Conservation (phyloP, 2,797 vertebrate genomes). For the Danio aesculapii region DNA sequence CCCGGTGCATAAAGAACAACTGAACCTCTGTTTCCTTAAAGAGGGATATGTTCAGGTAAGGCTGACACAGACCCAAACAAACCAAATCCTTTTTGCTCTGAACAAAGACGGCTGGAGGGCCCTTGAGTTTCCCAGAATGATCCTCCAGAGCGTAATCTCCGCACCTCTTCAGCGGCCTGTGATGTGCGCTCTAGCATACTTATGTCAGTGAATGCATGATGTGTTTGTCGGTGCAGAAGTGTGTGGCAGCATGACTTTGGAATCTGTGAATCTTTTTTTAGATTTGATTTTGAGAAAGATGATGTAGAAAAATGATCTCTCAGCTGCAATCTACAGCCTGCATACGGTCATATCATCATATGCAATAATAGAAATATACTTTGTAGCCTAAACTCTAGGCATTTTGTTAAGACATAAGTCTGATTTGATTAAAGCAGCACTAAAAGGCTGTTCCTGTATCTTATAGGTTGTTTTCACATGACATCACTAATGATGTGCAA, state of each 20-base stretch:
- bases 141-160: slow-evolving; percentile 32
- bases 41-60: slow-evolving; percentile 2
- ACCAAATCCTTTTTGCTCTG: slow-evolving; percentile 7
- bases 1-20: neutral
- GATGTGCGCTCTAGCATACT: slow-evolving; percentile 22
- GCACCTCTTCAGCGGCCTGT: slow-evolving; percentile 28
- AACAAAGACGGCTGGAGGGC: slow-evolving; percentile 14
- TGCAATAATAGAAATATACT: too few relatives aligned
- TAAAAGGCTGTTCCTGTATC: too few relatives aligned
- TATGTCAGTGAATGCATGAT: slow-evolving; percentile 25
- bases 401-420: too few relatives aligned
- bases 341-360: neutral
- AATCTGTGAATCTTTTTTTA: slow-evolving; percentile 20
- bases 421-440: too few relatives aligned
- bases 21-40: slow-evolving; percentile 9
- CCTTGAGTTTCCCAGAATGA: slow-evolving; percentile 34
- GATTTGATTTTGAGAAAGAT: slow-evolving; percentile 18
- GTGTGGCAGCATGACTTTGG: slow-evolving; percentile 12
- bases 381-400: too few relatives aligned
- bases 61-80: slow-evolving; percentile 5
- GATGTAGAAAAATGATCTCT: neutral
- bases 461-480: too few relatives aligned
- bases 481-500: too few relatives aligned
- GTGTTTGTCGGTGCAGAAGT: slow-evolving; percentile 17
- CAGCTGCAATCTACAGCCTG: neutral